Conservation (phyloP, 2,888 invertebrate genomes). For the Cephonodes hylas region DNA sequence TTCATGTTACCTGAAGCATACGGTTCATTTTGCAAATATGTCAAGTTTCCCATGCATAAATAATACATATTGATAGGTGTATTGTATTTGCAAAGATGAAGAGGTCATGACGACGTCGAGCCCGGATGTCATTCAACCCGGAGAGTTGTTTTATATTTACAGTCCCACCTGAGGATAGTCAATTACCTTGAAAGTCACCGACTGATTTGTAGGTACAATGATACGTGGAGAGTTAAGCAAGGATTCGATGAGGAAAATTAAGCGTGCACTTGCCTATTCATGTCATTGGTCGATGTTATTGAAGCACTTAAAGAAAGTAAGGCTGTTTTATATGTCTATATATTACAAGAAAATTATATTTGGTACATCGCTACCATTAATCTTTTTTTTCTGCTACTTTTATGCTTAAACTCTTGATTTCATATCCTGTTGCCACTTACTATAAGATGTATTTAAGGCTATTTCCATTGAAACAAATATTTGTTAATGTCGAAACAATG, state of each 20-base stretch:
- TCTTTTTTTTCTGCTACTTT: no score
- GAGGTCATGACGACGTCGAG: slow-evolving; percentile 44
- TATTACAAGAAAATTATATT: no score
- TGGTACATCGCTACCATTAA: no score
- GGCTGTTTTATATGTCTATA: no score
- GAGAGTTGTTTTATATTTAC: slow-evolving; percentile 19
- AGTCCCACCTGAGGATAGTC: neutral
- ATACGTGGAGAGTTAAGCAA: neutral
- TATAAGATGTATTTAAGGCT: no score
- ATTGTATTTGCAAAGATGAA: slow-evolving; percentile 45
- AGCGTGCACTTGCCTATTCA: neutral
- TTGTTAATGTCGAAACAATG: no score
- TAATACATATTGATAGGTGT: slow-evolving; percentile 28
- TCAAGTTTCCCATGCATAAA: slow-evolving; percentile 6
- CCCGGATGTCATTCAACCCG: slow-evolving; percentile 39
- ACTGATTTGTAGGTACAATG: neutral
- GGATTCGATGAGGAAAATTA: neutral
- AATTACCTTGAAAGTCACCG: neutral
- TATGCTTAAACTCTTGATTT: no score
- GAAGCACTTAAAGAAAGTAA: no score
- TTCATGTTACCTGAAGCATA: slow-evolving; percentile 28
- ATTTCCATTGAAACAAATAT: no score
- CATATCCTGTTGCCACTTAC: no score
- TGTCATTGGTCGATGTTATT: neutral
- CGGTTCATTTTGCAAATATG: slow-evolving; percentile 20